Base-by-base conservation (phyloP, 1,140 invertebrate species). In the Potamilus streckersoni region DNA sequence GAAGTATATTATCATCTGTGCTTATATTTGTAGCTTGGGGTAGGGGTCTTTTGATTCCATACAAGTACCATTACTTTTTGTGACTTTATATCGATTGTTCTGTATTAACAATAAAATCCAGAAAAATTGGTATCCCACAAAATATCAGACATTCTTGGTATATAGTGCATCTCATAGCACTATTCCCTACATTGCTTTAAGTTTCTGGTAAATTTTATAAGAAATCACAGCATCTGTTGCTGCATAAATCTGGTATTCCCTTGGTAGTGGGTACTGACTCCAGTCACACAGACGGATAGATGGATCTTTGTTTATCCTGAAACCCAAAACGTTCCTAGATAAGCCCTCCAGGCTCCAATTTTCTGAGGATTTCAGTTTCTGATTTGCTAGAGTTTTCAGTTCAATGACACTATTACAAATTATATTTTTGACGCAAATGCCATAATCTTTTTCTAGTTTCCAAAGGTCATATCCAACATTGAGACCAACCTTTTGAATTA, bases 271-370 rank as follows among this genome's bases (percentile, higher is more conserved):
- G 71, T 71, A 82, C 20, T 77, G 76, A 27, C 71, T 71, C 82
- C 82, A 83, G 61, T 83, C 70, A 80, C 80, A 73, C 69, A 79
- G 79, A 38, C 82, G 67, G 16, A 83, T 27, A 20, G 2, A 19
- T 23, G 78, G 76, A 70, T 81, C 75, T 64, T 83, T 83, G 60
- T 77, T 76, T 16, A 82, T 79, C 67, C 79, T 73, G n/a, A 67
- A 13, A 38, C 68, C 27, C 38, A 83, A 74, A 15, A 79, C 71
- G 79, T 83, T 78, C 62, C 67, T 76, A 19, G 77, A 60, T 16
- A 83, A 59, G 17, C 82, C 82, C 59, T 80, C 82, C 58, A 83
- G 73, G 75, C 82, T 83, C 82, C 82, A 83, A 49, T 76, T 80
- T 75, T 83, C 80, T 27, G 71, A 59, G 19, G 73, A 60, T 13